Percentiles rank a stretch among this genome's conserved stretches.
Conservation (phyloP, 2,113 vertebrate species). For the Erythrolamprus reginae region DNA sequence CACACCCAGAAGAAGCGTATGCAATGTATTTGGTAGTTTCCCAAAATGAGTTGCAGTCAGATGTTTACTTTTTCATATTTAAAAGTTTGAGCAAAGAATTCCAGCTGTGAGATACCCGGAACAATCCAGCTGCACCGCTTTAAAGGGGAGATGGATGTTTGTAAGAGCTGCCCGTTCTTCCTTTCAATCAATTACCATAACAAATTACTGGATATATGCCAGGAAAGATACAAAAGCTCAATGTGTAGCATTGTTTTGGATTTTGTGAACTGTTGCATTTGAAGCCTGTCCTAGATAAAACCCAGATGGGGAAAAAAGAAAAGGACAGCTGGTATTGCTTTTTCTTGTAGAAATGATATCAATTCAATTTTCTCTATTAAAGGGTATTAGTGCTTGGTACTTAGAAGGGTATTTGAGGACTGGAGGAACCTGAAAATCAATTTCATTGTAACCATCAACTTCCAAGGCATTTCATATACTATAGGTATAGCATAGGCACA, state of each 20-base stretch:
- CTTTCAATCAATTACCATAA: constrained; percentile 26
- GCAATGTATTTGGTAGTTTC: constrained; percentile 8
- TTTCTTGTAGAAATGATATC: constrained; percentile 11
- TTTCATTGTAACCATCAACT: background rate
- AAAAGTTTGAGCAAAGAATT: constrained; percentile 11
- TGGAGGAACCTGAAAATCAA: constrained; percentile 9
- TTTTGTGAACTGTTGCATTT: constrained; percentile 28
- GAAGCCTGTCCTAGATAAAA: constrained; percentile 32
- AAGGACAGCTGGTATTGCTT: constrained; percentile 21
- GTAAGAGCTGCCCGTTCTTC: constrained; percentile 23
- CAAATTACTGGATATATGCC: constrained; percentile 42
- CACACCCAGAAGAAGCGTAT: background rate
- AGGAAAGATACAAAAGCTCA: constrained; percentile 26
- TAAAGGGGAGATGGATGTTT: constrained; percentile 37
- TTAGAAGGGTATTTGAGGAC: constrained; percentile 19
- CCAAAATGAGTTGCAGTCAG: background rate
- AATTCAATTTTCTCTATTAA: constrained; percentile 15
- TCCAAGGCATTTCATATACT: background rate
- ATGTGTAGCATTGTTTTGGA: constrained; percentile 36
- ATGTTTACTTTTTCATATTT: constrained; percentile 20
- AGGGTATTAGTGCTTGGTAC: constrained; percentile 27
- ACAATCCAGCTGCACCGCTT: constrained; percentile 25
- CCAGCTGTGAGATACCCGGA: constrained; percentile 24
- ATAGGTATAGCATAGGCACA: background rate
- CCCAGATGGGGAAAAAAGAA: constrained; percentile 34